Evolutionary conservation across 2,797 vertebrate genomes (phyloP).

Genomic region (Meriones psammophilus): DNA sequence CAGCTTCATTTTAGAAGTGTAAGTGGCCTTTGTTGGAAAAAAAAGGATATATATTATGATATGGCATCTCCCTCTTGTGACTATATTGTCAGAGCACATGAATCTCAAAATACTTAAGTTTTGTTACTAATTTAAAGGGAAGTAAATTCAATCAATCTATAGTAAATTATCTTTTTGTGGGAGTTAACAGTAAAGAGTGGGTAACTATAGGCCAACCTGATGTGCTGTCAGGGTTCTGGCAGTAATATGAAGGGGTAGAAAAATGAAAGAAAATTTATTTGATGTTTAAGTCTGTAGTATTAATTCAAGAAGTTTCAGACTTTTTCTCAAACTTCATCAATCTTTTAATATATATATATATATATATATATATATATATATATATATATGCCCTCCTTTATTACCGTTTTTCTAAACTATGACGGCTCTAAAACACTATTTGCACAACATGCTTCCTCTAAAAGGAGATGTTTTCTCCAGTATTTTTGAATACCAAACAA

Average conservation of each 20-base stretch:
- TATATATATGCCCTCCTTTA: neutral
- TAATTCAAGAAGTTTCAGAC: neutral
- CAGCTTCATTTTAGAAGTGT: neutral
- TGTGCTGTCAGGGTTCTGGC: neutral
- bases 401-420: slow-evolving; percentile 3
- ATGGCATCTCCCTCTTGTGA: neutral
- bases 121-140: neutral
- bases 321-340: neutral
- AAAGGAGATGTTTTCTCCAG: neutral
- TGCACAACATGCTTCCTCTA: neutral
- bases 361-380: no score
- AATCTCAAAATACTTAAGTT: neutral
- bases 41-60: neutral
- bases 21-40: neutral
- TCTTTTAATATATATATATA: neutral
- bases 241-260: neutral
- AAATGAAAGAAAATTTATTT: neutral
- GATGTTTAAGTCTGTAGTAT: neutral
- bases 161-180: neutral
- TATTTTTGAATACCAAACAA: neutral
- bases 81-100: neutral
- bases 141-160: slow-evolving; percentile 26
- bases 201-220: neutral
- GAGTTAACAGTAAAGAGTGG: neutral
- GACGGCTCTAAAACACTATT: neutral